Conservation (phyloP, 2,113 vertebrate genomes). For the Thalassarche chlororhynchos region DNA sequence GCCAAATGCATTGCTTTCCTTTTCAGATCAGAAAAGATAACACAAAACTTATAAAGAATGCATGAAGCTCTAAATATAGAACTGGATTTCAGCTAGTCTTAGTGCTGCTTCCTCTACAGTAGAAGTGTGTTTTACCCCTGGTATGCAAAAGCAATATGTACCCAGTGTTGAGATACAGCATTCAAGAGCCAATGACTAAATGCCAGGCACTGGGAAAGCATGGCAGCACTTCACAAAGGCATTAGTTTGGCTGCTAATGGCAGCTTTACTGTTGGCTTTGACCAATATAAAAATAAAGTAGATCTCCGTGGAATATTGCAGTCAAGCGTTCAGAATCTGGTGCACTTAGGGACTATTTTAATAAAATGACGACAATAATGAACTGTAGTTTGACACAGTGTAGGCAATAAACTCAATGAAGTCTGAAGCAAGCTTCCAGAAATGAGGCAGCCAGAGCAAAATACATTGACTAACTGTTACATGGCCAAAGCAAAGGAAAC, state of each 20-base stretch:
- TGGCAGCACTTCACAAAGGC: not conserved
- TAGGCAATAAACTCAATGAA: constrained; percentile 51
- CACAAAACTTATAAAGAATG: constrained; percentile 40
- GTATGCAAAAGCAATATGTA: not conserved
- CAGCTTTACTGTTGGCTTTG: constrained; percentile 14
- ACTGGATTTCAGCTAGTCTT: not conserved
- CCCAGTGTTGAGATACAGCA: fast-evolving
- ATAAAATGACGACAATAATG: constrained; percentile 34
- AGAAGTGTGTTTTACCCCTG: not conserved
- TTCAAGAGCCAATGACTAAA: not conserved
- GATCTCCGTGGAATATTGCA: not conserved
- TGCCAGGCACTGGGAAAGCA: not conserved
- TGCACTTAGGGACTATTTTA: constrained; percentile 33
- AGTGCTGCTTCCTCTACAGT: not conserved
- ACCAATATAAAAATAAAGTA: constrained; percentile 29
- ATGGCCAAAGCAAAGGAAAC: not conserved
- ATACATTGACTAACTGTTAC: not conserved
- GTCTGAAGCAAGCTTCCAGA: constrained; percentile 53
- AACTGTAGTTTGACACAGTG: constrained; percentile 29
- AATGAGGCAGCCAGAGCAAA: constrained; percentile 12
- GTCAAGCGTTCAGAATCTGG: constrained; percentile 7
- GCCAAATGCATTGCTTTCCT: constrained; percentile 8
- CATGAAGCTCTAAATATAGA: constrained; percentile 36
- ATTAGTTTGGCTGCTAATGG: not conserved
- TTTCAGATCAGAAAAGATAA: constrained; percentile 36